These are phyloP conservation scores for Gastrophryne carolinensis DNA, from an alignment of 2,797 vertebrate species.

Conservation along the genomic window DNA sequence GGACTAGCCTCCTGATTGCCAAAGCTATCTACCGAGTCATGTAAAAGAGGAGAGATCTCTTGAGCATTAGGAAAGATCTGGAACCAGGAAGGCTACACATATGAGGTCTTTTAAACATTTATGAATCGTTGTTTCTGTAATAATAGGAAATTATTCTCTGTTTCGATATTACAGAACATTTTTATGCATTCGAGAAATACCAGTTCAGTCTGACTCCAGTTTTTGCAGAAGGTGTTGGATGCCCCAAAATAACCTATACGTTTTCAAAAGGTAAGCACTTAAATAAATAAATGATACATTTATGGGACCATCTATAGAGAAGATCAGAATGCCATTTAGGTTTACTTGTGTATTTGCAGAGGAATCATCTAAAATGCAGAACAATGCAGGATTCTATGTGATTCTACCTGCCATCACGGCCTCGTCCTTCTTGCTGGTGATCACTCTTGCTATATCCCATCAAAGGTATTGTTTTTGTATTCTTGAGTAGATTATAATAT, in stretches of 20 bases:
- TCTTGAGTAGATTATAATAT: no score
- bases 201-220: conserved; percentile 83
- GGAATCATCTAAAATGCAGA: conserved; percentile 56
- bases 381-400: conserved; percentile 72
- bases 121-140: no score
- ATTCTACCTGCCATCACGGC: conserved; percentile 81
- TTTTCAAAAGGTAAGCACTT: conserved; percentile 71
- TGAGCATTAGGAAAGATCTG: no score
- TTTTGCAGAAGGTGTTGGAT: conserved; percentile 83
- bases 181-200: conserved; percentile 79
- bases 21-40: no score
- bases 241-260: conserved; percentile 63
- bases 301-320: background rate
- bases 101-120: no score
- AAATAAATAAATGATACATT: background rate
- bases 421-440: conserved; percentile 77
- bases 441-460: conserved; percentile 80
- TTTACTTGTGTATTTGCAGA: conserved; percentile 62
- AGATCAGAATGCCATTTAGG: background rate
- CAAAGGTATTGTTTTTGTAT: conserved; percentile 79
- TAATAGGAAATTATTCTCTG: no score
- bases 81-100: no score
- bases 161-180: conserved; percentile 73
- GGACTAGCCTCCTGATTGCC: no score
- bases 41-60: no score